Evolutionary conservation across 2,888 invertebrate genomes (phyloP).

Genomic region (Uropetala carovei): DNA sequence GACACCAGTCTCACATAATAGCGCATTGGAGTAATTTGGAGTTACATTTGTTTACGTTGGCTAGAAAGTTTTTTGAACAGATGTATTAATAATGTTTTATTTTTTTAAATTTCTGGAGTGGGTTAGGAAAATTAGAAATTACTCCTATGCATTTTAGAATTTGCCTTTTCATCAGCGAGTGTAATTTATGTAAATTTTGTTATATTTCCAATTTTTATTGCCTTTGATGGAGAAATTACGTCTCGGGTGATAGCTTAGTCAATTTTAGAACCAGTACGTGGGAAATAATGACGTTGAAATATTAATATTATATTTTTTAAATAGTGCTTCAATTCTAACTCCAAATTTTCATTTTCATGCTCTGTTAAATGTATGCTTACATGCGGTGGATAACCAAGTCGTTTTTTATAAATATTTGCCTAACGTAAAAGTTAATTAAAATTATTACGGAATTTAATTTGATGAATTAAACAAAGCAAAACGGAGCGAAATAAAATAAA

Average conservation of each 20-base stretch:
- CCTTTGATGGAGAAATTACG: too few relatives aligned
- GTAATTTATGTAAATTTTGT: background rate
- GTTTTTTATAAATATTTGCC: too few relatives aligned
- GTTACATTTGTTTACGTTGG: background rate
- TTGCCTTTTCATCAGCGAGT: background rate
- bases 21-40: background rate
- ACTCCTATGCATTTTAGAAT: too few relatives aligned
- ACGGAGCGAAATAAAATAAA: too few relatives aligned
- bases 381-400: too few relatives aligned
- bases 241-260: background rate
- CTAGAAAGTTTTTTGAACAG: background rate
- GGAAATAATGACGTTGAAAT: background rate
- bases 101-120: background rate
- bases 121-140: background rate
- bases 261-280: background rate
- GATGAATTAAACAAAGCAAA: too few relatives aligned
- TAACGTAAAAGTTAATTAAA: too few relatives aligned
- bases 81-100: background rate
- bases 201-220: too few relatives aligned
- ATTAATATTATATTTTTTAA: background rate
- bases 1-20: background rate
- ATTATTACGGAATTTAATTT: too few relatives aligned
- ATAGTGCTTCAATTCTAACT: too few relatives aligned
- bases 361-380: too few relatives aligned
- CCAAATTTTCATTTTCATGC: too few relatives aligned